phyloP scores from a whole-genome alignment of 2,797 vertebrate genomes.

The Heliangelus exortis region DNA sequence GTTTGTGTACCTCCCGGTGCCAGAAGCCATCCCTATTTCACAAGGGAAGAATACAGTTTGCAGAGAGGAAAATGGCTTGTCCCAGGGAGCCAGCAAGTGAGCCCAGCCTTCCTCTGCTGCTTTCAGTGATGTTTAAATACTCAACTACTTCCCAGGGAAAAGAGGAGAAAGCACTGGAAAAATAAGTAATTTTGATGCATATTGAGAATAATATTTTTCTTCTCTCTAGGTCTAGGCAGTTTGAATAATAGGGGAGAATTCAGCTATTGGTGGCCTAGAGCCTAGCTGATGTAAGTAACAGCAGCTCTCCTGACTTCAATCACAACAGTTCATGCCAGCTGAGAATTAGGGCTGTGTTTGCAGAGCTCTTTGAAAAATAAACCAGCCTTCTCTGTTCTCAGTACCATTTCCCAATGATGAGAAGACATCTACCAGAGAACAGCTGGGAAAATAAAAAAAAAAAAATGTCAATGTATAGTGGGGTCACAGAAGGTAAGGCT shows the following conservation, averaged over 20 bases:
- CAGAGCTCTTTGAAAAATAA: neutral
- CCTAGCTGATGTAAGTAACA: neutral
- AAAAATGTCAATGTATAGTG: accelerated
- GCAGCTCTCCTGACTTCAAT: neutral
- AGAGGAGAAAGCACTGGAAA: neutral
- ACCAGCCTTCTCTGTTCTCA: neutral
- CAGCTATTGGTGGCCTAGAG: neutral
- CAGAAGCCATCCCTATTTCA: neutral
- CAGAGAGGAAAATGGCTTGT: neutral
- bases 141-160: neutral
- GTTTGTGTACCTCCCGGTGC: neutral
- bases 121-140: neutral
- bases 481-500: neutral
- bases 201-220: neutral
- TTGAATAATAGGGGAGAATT: neutral
- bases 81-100: neutral
- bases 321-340: neutral
- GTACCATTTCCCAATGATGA: neutral
- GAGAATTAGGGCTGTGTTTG: neutral
- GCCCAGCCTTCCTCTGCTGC: neutral
- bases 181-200: neutral
- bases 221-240: neutral
- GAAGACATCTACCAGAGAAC: neutral
- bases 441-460: neutral
- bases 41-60: neutral